Evolutionary conservation across 2,113 vertebrate genomes (phyloP), one percentile per base, ranked within the genome.

Genomic region (Myotis davidii): DNA sequence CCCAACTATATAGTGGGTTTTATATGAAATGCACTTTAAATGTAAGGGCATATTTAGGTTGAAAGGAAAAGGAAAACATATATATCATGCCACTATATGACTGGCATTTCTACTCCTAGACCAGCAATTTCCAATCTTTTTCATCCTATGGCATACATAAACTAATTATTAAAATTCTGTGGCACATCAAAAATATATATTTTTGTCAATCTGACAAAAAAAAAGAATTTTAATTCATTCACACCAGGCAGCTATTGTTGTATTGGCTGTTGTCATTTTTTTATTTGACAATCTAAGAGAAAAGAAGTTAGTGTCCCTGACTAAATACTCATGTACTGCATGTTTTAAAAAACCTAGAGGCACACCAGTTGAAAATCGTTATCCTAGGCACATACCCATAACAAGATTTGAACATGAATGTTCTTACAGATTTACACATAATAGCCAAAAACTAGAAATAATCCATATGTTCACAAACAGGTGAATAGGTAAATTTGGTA

Each of bases 1-100:
- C 6, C 14, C 29, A 94, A 85, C 21, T 64, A 42, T 20, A 88
- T 56, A 29, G 16, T 90, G 7, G n/a, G n/a, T n/a, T 32, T 92
- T 67, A 77, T n/a, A 88, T 92, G 34, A 18, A 87, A 96, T 82
- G 17, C 4, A 64, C 85, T 94, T 78, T 42, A 90, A 90, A 92
- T 73, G 70, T 56, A 95, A 95, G 88, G 21, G 6, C 29, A 83
- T 56, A 85, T 52, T 70, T 27, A 42, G 2, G 14, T 45, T 78
- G 77, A 92, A 88, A 72, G 32, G 16, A 42, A 79, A 67, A 88
- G 11, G 32, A 54, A 88, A 70, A 12, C 6, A 42, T 42, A 42
- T 54, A 27, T 23, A 77, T 4, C 11, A 45, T n/a, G 16, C 8
- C 85, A 85, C 6, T 69, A 23, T 37, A 78, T 77, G 37, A 88